Evolutionary conservation across 2,797 vertebrate genomes (phyloP), one percentile per base, ranked within the genome.

Genomic region (Cheirogaleus major): DNA sequence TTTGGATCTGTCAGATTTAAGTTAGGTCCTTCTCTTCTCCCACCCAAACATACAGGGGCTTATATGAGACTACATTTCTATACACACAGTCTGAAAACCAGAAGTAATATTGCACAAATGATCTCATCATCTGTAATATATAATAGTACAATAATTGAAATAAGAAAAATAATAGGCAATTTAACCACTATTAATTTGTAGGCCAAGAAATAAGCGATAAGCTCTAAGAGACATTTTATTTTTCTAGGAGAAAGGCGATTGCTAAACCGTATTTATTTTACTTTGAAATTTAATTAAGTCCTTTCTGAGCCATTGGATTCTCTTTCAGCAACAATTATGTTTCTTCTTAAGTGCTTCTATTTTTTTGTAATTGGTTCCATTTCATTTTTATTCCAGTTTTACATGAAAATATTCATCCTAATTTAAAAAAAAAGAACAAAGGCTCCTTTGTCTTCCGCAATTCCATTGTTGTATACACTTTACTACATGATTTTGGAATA

Each of bases 221-320:
- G 14, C 13, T 89, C 79, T 67, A 52, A 76, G 91, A 79, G 87
- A 69, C 57, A 48, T 48, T 45, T 35, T 23, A 63, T 38, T 89
- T 94, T 83, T 76, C 61, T 76, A 48, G 80, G 59, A 96, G 52
- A 92, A 93, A 96, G 57, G 69, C 50, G 48, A 70, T 45, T 55
- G 27, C 9, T 52, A 79, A 91, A 82, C 41, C 67, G 10, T 91
- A 95, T 83, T 82, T 97, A 96, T 87, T 93, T 86, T 72, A 93
- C 89, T 94, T 73, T 85, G 38, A 93, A 95, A 97, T 96, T 87
- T 93, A 95, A 96, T 95, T 97, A 93, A 91, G 59, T 76, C 89
- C 89, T 84, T 95, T 67, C 81, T 45, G 61, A 22, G n/a, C 59
- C 76, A 89, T 69, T 35, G 75, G 73, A 95, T 72, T 78, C 38